These are phyloP conservation scores for Cantharis rustica DNA, from an alignment of 2,888 invertebrate genomes.

Conservation along the genomic window DNA sequence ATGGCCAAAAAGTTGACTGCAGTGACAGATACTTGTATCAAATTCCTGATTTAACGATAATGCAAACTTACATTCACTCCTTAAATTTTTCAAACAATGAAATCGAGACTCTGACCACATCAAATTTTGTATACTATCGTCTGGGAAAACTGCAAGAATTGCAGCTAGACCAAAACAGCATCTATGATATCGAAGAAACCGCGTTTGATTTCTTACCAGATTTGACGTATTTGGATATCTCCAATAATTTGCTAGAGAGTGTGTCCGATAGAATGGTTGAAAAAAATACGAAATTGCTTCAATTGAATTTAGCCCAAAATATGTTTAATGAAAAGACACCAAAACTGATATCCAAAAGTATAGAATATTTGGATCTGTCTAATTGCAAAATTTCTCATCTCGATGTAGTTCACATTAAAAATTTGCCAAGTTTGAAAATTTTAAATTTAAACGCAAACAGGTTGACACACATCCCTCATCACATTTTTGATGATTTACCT, in stretches of 20 bases:
- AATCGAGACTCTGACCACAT: slow-evolving; percentile 42
- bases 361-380: slow-evolving; percentile 46
- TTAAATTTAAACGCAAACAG: slow-evolving; percentile 49
- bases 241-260: slow-evolving; percentile 45
- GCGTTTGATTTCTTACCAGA: slow-evolving; percentile 46
- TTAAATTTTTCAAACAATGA: slow-evolving; percentile 50
- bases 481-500: slow-evolving; percentile 38
- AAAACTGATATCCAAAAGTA: slow-evolving; percentile 43
- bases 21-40: slow-evolving; percentile 39
- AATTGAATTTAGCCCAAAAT: slow-evolving; percentile 50
- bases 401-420: slow-evolving; percentile 38
- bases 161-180: slow-evolving; percentile 46
- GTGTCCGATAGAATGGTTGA: slow-evolving; percentile 44
- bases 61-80: slow-evolving; percentile 42
- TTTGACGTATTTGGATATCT: slow-evolving; percentile 49
- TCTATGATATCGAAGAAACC: slow-evolving; percentile 44
- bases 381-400: slow-evolving; percentile 46
- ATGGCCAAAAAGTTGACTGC: slow-evolving; percentile 43
- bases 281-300: slow-evolving; percentile 43
- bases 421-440: slow-evolving; percentile 46
- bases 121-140: slow-evolving; percentile 45
- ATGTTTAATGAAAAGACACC: slow-evolving; percentile 45
- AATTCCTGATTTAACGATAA: slow-evolving; percentile 45
- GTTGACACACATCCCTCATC: slow-evolving; percentile 42
- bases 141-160: slow-evolving; percentile 44